Conservation (phyloP, 2,888 invertebrate species). For the Patella depressa region DNA sequence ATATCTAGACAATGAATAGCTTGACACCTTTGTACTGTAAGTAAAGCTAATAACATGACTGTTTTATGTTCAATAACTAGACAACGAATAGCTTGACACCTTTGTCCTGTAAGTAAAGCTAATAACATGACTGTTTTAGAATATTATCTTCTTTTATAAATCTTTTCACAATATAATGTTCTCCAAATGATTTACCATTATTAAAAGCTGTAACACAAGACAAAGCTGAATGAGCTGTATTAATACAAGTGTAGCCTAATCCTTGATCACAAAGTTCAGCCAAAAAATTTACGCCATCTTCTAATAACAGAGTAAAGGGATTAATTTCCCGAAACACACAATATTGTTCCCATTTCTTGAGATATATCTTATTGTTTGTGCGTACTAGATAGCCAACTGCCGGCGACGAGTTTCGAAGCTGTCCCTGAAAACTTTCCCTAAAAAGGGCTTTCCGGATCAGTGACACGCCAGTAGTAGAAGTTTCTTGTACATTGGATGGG, state of each 20-base stretch:
- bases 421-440: slow-evolving; percentile 19
- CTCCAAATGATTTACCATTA: slow-evolving; percentile 6
- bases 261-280: slow-evolving; percentile 18
- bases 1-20: slow-evolving; percentile 30
- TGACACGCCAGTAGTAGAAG: slow-evolving; percentile 18
- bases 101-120: too few species aligned
- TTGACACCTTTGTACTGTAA: slow-evolving; percentile 17
- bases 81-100: too few species aligned
- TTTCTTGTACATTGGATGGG: slow-evolving; percentile 22
- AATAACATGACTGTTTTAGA: too few species aligned
- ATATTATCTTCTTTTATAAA: slow-evolving; percentile 34
- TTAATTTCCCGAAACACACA: slow-evolving; percentile 22
- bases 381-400: slow-evolving; percentile 19
- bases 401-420: slow-evolving; percentile 16
- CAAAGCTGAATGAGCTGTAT: slow-evolving; percentile 13
- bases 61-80: too few species aligned
- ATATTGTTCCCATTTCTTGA: slow-evolving; percentile 20
- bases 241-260: slow-evolving; percentile 24
- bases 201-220: slow-evolving; percentile 11
- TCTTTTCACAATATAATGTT: slow-evolving; percentile 24
- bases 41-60: too few species aligned
- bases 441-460: slow-evolving; percentile 21
- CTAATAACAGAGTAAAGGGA: slow-evolving; percentile 16
- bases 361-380: slow-evolving; percentile 19
- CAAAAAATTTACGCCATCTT: slow-evolving; percentile 23